A percentile compares a stretch with the other conserved stretches of the same genome.
Conservation (phyloP, 2,888 invertebrate genomes). For the Drosophila dives region DNA sequence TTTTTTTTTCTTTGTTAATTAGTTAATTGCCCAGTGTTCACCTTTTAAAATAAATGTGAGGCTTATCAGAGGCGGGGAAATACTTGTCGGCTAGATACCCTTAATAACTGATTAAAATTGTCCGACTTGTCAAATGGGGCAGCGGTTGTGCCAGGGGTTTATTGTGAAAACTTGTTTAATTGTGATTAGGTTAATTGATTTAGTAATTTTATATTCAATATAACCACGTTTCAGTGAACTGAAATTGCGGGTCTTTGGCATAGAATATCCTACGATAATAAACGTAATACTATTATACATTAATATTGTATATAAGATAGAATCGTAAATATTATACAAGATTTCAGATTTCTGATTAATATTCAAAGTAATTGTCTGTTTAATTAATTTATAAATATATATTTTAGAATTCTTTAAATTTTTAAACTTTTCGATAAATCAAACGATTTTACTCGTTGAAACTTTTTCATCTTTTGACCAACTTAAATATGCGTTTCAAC, state of each 20-base stretch:
- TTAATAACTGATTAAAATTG: conserved; percentile 14
- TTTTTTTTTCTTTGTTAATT: conserved; percentile 19
- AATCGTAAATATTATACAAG: not conserved
- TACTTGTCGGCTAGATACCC: conserved; percentile 12
- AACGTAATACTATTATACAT: not conserved
- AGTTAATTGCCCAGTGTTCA: conserved; percentile 42
- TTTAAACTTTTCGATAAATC: not conserved
- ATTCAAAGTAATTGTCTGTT: not conserved
- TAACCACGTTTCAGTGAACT: not conserved
- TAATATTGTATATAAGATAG: not conserved
- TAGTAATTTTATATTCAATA: not conserved
- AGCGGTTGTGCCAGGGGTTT: not conserved
- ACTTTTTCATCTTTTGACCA: not conserved
- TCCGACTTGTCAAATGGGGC: conserved; percentile 19
- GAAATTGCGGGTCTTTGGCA: not conserved
- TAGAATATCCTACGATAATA: not conserved
- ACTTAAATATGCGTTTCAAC: not conserved
- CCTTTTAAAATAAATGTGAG: conserved; percentile 24
- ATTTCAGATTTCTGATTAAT: not conserved
- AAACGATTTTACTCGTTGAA: not conserved
- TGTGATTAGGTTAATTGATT: conserved; percentile 30
- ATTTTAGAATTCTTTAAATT: not conserved
- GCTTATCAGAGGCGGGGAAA: conserved; percentile 7
- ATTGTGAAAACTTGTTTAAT: conserved; percentile 26
- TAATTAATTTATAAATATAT: not conserved